Evolutionary conservation across 2,888 invertebrate species (phyloP).

Genomic region (Agrochola circellaris): DNA sequence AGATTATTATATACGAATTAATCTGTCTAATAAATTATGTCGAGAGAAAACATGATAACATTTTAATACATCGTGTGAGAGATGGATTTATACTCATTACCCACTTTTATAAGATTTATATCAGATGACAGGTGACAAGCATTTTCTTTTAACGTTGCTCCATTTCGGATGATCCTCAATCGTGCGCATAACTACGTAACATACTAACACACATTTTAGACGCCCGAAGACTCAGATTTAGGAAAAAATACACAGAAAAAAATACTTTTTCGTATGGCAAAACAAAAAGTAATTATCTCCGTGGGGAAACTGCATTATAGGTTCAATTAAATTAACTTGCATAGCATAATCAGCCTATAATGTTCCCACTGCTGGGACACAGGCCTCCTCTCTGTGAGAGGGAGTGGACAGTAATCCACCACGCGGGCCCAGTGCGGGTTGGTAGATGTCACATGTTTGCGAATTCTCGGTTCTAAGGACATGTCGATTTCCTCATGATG

Average conservation of each 20-base stretch:
- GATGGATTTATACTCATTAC: constrained; percentile 41
- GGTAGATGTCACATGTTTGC: too few species aligned
- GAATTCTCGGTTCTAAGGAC: too few species aligned
- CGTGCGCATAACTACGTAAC: neutral
- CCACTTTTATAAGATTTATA: constrained; percentile 46
- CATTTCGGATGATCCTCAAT: constrained; percentile 19
- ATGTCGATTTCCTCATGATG: too few species aligned
- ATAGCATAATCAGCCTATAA: too few species aligned
- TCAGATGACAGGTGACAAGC: constrained; percentile 28
- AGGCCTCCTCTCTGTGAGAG: too few species aligned
- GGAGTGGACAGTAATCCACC: too few species aligned
- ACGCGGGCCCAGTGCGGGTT: too few species aligned
- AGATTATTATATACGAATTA: constrained; percentile 22
- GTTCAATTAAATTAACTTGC: neutral
- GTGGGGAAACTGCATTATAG: neutral
- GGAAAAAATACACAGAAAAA: neutral
- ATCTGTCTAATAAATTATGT: constrained; percentile 29
- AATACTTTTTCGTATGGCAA: neutral
- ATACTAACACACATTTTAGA: neutral
- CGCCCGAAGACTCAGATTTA: neutral
- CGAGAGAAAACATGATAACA: constrained; percentile 31
- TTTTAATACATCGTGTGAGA: constrained; percentile 40
- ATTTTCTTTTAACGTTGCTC: constrained; percentile 13
- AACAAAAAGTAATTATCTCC: neutral
- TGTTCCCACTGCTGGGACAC: too few species aligned